Base-by-base conservation (phyloP, 2,113 vertebrate genomes). In the Nanorana parkeri region DNA sequence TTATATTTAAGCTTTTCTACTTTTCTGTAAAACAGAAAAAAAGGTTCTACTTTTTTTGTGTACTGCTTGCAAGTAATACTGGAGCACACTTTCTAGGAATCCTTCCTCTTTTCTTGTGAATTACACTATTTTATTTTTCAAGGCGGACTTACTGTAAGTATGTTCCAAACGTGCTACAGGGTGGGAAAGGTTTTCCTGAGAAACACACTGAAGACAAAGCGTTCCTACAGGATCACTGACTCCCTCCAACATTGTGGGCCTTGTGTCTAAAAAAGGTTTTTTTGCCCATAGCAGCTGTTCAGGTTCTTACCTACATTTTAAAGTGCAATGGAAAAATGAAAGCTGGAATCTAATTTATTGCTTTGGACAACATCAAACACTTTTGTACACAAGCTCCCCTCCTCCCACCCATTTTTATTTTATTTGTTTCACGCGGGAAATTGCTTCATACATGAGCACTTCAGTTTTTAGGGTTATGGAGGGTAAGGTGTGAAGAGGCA, bases 1-100 rank as follows among this genome's bases (percentile, higher is more conserved):
- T 95, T 96, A 92, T 94, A 94, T 93, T 91, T 89, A 91, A 92
- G 91, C 88, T 95, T 96, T 96, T 96, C 92, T 94, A 84, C 91
- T 94, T 93, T 90, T 92, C 93, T 86, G 86, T 89, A 5, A 87
- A 76, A 68, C 26, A 47, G 24, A 81, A 64, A 66, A 67, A 54
- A 83, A 64, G 29, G 69, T 81, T 75, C n/a, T 67, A 17, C 73
- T 75, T 72, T 80, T 86, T 83, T 68, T 84, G 85, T 86, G 85
- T 88, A 85, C 88, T 13, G 74, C 86, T 84, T 80, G 87, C 89
- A 85, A 91, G 88, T 29, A 11, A 3, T 16, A 88, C 52, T 21
- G 80, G 68, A 88, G 89, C 85, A 77, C 76, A 51, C 69, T 81
- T 80, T 83, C 82, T 85, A 83, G 21, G 47, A 83, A 72, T 87